Base-by-base conservation (phyloP, 2,888 invertebrate genomes). In the Himalopsyche japonica region DNA sequence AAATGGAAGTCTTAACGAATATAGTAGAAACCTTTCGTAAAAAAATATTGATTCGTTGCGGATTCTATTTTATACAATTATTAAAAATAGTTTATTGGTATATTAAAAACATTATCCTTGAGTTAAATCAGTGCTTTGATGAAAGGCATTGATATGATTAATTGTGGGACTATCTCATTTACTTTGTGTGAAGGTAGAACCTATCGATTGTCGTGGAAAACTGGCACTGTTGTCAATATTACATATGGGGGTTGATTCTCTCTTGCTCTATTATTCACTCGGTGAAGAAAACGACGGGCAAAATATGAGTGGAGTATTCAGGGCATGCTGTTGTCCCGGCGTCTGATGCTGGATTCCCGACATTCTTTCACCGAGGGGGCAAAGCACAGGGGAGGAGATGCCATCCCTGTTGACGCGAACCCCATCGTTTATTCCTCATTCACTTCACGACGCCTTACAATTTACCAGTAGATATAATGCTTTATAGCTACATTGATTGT, bases 301-400 rank as follows among this genome's bases (percentile, higher is more conserved):
- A 78, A 79, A 83, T 79, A 79, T 27, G 83, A 70, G 79, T 18
- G 47, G 76, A 79, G 82, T 85, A 85, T 85, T 85, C 76, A 85
- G 83, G 81, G 76, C 85, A 83, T 81, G 79, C 83, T 83, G 84
- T 85, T 84, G 82, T 84, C 80, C 78, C 81, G 82, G 76, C 86
- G 84, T 84, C 83, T 80, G 64, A 43, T 34, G 78, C 82, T 48
- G 79, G 80, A 64, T 83, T 83, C 83, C 43, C 30, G 30, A 34
- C 83, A 83, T 83, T 83, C 83, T 70, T 70, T 70, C 18, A 32
- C 12, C 47, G 79, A 64, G 79, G 57, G 15, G 76, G 64, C 24
- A 7, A 43, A 30, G 10, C 32, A 20, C 20, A 20, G 20, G 20
- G 57, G 57, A 57, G 57, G 57, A 24, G 20, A 8, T 8, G 18